Evolutionary conservation across 1,140 invertebrate genomes (phyloP), one percentile per base, ranked within the genome.

Genomic region (Trigoniulus corallinus): DNA sequence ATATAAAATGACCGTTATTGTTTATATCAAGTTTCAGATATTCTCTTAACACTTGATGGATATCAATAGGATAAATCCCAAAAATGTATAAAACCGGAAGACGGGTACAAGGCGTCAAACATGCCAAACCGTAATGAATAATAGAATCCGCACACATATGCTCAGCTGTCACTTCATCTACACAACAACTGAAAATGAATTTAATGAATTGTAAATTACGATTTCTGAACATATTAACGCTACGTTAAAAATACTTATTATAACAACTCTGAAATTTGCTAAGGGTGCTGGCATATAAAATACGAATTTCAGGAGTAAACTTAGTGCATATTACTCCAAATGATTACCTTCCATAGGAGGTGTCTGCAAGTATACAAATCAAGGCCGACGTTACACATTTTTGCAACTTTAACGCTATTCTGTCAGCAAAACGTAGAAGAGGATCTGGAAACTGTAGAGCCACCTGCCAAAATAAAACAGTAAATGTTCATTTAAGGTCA

Each of bases 361-460:
- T 91, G 60, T 96, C 89, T n/a, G 82, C 88, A 22, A 95, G 67
- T 58, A 95, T 82, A 61, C 81, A 93, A 1, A 89, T 62, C 59
- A 80, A 76, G 12, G 52, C 67, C 66, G 20, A 70, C 66, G 39
- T 76, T 58, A 24, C 50, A 52, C 58, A 59, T 43, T 71, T 65
- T 61, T 81, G 76, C 15, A 95, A 67, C 58, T 68, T 67, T 42
- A 75, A 65, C 52, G 74, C 74, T 52, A 94, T 74, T 50, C 72
- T 61, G n/a, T 75, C 71, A 49, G 87, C 79, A 67, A 84, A 73
- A 23, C 62, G 55, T 50, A 94, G 68, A 44, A 88, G 68, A 27
- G 79, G 71, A 69, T 95, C 89, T 12, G 89, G 88, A 67, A 95
- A 92, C 72, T 94, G 89, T 43, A 94, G 64, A 53, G 86, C 88